phyloP scores from a whole-genome alignment of 2,888 invertebrate species.

The Papilio elwesi region DNA sequence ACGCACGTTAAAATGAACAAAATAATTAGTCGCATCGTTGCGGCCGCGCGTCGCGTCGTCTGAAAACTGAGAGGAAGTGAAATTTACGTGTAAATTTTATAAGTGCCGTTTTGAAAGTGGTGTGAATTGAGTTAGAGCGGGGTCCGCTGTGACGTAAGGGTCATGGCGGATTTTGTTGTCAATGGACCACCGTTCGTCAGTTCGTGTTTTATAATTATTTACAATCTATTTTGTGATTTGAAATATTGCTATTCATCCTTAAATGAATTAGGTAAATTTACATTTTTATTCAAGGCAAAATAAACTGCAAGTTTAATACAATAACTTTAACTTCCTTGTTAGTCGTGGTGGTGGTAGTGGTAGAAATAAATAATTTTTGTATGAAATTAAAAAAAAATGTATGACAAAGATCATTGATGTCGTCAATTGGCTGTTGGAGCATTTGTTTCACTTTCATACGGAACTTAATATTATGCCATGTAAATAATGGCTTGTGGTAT shows the following conservation, averaged over 20 bases:
- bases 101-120: conserved; percentile 73
- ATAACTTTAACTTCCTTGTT: too few relatives aligned
- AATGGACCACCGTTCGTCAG: too few relatives aligned
- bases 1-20: conserved; percentile 55
- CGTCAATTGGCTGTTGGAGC: too few relatives aligned
- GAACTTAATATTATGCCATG: background rate
- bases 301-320: too few relatives aligned
- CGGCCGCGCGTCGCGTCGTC: conserved; percentile 41
- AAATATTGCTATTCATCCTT: background rate
- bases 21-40: conserved; percentile 45
- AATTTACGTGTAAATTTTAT: conserved; percentile 64
- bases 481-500: background rate
- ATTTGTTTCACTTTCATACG: conserved; percentile 3
- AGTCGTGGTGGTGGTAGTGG: too few relatives aligned
- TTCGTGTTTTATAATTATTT: background rate
- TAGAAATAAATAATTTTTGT: too few relatives aligned
- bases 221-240: background rate
- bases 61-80: conserved; percentile 71
- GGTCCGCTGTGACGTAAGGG: conserved; percentile 52
- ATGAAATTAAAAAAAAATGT: too few relatives aligned
- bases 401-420: too few relatives aligned
- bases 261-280: too few relatives aligned
- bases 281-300: too few relatives aligned
- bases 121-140: conserved; percentile 72
- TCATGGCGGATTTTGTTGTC: conserved; percentile 51